Evolutionary conservation across 53 echinoderm and acorn worm genomes (phyloP), one percentile per base, ranked within the genome.

Genomic region (Stichopus horrens): DNA sequence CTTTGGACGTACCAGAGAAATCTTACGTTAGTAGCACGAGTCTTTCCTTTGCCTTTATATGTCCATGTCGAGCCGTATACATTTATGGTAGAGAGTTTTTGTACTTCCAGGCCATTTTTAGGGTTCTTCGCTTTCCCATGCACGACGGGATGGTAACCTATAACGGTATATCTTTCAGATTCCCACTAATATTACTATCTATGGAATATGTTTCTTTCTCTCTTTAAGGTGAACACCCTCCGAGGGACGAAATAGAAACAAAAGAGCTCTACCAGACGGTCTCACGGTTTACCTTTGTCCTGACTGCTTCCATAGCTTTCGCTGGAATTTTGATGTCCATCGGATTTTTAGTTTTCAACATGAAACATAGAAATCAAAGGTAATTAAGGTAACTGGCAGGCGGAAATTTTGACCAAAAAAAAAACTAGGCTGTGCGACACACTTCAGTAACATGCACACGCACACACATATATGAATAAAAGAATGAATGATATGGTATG

Each of bases 311-410:
- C 53, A 88, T 98, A 23, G 95, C 95, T 51, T 91, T 90, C n/a
- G 89, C 91, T 9, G 98, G 98, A 6, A 98, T 95, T 88, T 86
- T 92, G 75, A 92, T 95, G 94, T 93, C 98, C 1, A 74, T 92
- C n/a, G 92, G 91, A 9, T 98, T 98, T 86, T 90, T 98, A 6
- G 90, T 91, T n/a, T 98, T 98, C 77, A 98, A 98, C 77, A 95
- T 98, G 98, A 91, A 92, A 83, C 86, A 92, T 75, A 91, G 98
- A 77, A 94, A 98, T 85, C 94, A 95, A 74, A 92, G 98, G 98
- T 98, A 84, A 14, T 0, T n/a, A 67, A 67, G n/a, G 13, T 67
- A 14, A 11, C 11, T 67, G n/a, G n/a, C n/a, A n/a, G n/a, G 37
- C n/a, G 1, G 68, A 67, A 67, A 67, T n/a, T 67, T n/a, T 67